Evolutionary conservation across 2,797 vertebrate genomes (phyloP), one percentile per base, ranked within the genome.

Genomic region (Carapus acus): DNA sequence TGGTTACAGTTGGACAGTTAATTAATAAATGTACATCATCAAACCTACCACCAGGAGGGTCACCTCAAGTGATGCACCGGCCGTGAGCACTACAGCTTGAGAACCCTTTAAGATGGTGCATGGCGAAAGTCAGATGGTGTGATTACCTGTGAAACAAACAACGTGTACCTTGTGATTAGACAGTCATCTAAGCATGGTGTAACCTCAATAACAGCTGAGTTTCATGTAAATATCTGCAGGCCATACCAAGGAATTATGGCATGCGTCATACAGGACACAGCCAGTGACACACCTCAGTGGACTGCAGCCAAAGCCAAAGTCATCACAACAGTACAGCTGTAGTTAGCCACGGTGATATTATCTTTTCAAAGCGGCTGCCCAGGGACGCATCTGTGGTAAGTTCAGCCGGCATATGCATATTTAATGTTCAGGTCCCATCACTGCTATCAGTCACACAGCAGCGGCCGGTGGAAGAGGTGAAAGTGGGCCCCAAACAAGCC

Each of bases 41-140:
- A n/a, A n/a, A n/a, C n/a, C n/a, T n/a, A n/a, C n/a, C n/a, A n/a
- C n/a, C n/a, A n/a, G n/a, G n/a, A n/a, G n/a, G n/a, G n/a, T n/a
- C n/a, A n/a, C n/a, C 18, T 52, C 42, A 57, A 46, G 8, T 20
- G 9, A 33, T 67, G 61, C 60, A 64, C 68, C 59, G 60, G 20
- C 65, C 70, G 44, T 27, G 9, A 27, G 24, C 4, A 27, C 24
- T 9, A n/a, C 24, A 9, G 24, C 9, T 27, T 27, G 24, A 27
- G 24, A 27, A 27, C 4, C 5, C 24, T 5, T 27, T 27, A 5
- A 9, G 9, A 5, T 27, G 24, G 24, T 27, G 24, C 9, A 9
- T 27, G 24, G 4, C 9, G 24, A 9, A 40, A n/a, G 24, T 9
- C 58, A 67, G 21, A 41, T 58, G n/a, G 47, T 42, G 4, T 47